Evolutionary conservation across 2,113 vertebrate genomes (phyloP), one percentile per base, ranked within the genome.

Genomic region (Oxyura jamaicensis): DNA sequence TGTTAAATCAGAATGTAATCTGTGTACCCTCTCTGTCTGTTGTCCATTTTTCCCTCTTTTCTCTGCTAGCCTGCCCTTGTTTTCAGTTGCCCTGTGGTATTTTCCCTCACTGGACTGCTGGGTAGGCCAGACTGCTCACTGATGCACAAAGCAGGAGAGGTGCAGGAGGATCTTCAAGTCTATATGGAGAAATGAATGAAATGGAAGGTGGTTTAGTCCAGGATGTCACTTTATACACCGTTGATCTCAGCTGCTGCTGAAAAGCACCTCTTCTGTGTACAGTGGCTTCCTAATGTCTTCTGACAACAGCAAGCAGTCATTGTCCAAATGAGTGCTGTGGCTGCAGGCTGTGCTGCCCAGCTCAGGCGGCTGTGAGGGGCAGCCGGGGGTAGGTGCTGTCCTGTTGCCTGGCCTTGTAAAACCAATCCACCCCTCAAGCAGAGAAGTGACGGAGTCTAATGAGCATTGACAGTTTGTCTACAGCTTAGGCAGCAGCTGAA

Each of bases 351-450:
- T 50, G 22, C 39, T 87, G 80, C 65, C 35, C 2, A 4, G 62
- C 44, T 76, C 36, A 58, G 59, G 36, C 31, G 36, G 35, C 22
- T 12, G 3, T 44, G 46, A 83, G 74, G 41, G 41, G 36, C 6
- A 29, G 0, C 6, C 52, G 44, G 11, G 22, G 26, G 33, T 83
- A 68, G 69, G 28, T 25, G 22, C 77, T 87, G 26, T 1, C 10
- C 52, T 82, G 66, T 72, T 75, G 52, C 10, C 31, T 79, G 39
- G 35, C 65, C 82, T 65, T 62, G 46, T 78, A 73, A 80, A 90
- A 88, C 44, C 69, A 78, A 82, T 87, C 82, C 75, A 63, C 84
- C 93, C 87, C 91, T 85, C 74, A 91, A 93, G 91, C 11, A 88
- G 31, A 60, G 56, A 92, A 75, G 74, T 35, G 48, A 50, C 33